These are phyloP conservation scores for Sebastes dallii DNA, from an alignment of 2,797 vertebrate genomes.

Conservation along the genomic window DNA sequence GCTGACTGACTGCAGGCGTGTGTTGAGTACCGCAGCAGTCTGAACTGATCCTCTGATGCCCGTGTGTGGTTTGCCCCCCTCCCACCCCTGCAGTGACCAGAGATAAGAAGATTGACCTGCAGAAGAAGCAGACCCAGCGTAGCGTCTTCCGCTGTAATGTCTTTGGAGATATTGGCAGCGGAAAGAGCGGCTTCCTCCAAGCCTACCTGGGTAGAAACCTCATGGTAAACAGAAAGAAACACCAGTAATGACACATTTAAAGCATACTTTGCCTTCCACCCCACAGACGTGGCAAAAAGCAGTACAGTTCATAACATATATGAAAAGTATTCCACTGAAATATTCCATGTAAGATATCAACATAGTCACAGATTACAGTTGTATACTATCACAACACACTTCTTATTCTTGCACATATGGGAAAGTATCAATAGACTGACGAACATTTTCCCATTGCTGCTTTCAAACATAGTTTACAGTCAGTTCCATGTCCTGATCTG, in stretches of 20 bases:
- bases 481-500: neutral
- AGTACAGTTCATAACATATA: neutral
- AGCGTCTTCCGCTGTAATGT: constrained; percentile 95
- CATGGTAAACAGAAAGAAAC: constrained; percentile 76
- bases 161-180: constrained; percentile 89
- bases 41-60: constrained; percentile 36
- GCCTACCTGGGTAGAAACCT: constrained; percentile 92
- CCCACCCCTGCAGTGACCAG: constrained; percentile 88
- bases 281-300: neutral
- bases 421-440: neutral
- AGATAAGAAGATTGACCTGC: constrained; percentile 96
- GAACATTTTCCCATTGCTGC: neutral
- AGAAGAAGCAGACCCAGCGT: constrained; percentile 97
- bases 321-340: neutral
- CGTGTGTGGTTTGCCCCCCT: neutral
- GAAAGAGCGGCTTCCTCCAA: constrained; percentile 94
- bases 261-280: neutral
- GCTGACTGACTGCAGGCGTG: neutral
- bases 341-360: no score
- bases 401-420: neutral
- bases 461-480: neutral
- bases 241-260: neutral
- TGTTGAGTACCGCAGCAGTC: constrained; percentile 1
- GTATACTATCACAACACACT: neutral
- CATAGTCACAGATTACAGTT: neutral